These are phyloP conservation scores for Cinclus mexicanus DNA, from an alignment of 2,113 vertebrate genomes.

Conservation along the genomic window DNA sequence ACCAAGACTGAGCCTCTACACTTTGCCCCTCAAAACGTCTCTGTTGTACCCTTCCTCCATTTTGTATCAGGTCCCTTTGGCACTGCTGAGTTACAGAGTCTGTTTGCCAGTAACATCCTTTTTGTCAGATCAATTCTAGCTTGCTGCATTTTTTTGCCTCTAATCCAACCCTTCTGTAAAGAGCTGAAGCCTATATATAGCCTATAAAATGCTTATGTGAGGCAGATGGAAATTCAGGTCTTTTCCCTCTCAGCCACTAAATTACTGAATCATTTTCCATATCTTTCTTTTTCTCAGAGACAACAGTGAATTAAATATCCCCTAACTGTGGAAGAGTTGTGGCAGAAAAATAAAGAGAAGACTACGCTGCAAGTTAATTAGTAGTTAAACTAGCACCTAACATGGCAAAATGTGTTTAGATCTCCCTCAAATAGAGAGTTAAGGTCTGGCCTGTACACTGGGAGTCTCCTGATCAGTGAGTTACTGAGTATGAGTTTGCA, in stretches of 20 bases:
- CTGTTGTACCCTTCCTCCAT: not conserved
- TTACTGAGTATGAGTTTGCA: not conserved
- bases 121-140: not conserved
- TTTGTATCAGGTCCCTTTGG: not conserved
- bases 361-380: not conserved
- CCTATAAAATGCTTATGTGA: slow-evolving; percentile 30
- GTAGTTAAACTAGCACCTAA: not conserved
- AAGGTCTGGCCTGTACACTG: not conserved
- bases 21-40: not conserved
- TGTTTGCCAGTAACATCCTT: not conserved
- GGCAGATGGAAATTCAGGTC: slow-evolving; percentile 40
- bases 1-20: fast-evolving
- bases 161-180: slow-evolving; percentile 31
- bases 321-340: not conserved
- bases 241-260: not conserved
- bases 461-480: not conserved
- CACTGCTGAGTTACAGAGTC: not conserved
- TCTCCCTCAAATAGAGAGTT: not conserved
- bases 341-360: not conserved
- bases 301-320: not conserved
- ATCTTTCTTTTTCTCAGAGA: not conserved
- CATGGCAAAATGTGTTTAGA: not conserved
- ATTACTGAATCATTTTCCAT: not conserved
- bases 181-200: slow-evolving; percentile 41
- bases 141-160: not conserved